Evolutionary conservation across 2,113 vertebrate species (phyloP), one percentile per base, ranked within the genome.

Genomic region (Sinocyclocheilus anophthalmus): DNA sequence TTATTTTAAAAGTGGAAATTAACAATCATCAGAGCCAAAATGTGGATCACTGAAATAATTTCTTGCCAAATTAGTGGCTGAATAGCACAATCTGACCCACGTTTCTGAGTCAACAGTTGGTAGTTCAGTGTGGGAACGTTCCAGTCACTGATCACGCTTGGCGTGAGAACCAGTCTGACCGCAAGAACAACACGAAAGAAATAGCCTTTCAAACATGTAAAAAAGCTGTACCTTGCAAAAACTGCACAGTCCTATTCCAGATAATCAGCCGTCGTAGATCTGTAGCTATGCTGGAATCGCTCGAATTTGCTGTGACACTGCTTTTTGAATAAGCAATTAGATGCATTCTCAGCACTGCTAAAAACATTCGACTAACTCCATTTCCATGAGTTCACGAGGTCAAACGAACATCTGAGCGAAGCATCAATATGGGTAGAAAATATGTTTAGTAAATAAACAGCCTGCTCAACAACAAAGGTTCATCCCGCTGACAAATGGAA

Each of bases 101-200:
- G 14, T 75, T 85, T 73, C 26, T 42, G 55, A 65, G 85, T 83
- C 61, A 85, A 86, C 84, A 84, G 65, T 26, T 84, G 48, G 57
- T 39, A 50, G 53, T 73, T 80, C 18, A 76, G 82, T 85, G 85
- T 88, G 87, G 85, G 87, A 88, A 90, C 18, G 80, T 87, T 88
- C 85, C 85, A 77, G 50, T 69, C 55, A 79, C 59, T 76, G 45
- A 61, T 75, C 76, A 85, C 30, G 20, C 20, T 57, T 75, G 45
- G 81, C 87, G 84, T 84, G 86, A 88, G 84, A 90, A 86, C 81
- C 50, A 77, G 61, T 63, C 53, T 11, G 82, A 84, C 89, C 86
- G 83, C 80, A 81, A 84, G 42, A 84, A 81, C 86, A 86, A 88
- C 81, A 88, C 72, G 45, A 88, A 88, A 69, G 50, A 84, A 84